Evolutionary conservation across 1,140 invertebrate species (phyloP).

Genomic region (Pentalonia nigronervosa): DNA sequence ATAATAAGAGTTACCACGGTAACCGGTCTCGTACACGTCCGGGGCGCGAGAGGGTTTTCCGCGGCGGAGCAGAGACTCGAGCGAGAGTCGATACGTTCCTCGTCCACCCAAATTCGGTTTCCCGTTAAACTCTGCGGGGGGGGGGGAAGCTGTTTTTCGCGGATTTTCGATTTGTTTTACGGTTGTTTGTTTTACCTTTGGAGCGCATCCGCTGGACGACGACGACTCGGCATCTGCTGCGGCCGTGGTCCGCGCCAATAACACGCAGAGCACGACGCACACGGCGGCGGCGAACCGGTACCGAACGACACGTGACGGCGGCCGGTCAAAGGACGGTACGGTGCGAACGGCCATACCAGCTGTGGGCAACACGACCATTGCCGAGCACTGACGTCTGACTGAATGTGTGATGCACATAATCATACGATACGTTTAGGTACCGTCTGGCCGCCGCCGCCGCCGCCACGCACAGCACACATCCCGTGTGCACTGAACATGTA

Average conservation of each 20-base stretch:
- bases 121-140: too few relatives aligned
- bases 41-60: too few relatives aligned
- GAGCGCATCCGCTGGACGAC: neutral
- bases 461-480: neutral
- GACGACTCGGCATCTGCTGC: neutral
- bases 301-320: conserved; percentile 41
- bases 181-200: neutral
- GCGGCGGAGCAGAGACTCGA: too few relatives aligned
- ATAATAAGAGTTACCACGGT: too few relatives aligned
- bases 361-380: conserved; percentile 25
- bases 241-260: neutral
- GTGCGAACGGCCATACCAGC: conserved; percentile 41
- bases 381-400: neutral
- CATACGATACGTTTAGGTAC: neutral
- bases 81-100: too few relatives aligned
- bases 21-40: too few relatives aligned
- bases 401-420: conserved; percentile 13
- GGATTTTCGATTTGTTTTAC: too few relatives aligned
- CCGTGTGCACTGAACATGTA: neutral
- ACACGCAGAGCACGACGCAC: conserved; percentile 2
- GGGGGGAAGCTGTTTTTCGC: too few relatives aligned
- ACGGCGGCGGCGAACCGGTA: conserved; percentile 19
- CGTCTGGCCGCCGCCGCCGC: neutral
- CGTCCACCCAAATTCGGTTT: too few relatives aligned
- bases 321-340: neutral